Base-by-base conservation (phyloP, 2,797 vertebrate genomes). In the Psittacula derbiana region DNA sequence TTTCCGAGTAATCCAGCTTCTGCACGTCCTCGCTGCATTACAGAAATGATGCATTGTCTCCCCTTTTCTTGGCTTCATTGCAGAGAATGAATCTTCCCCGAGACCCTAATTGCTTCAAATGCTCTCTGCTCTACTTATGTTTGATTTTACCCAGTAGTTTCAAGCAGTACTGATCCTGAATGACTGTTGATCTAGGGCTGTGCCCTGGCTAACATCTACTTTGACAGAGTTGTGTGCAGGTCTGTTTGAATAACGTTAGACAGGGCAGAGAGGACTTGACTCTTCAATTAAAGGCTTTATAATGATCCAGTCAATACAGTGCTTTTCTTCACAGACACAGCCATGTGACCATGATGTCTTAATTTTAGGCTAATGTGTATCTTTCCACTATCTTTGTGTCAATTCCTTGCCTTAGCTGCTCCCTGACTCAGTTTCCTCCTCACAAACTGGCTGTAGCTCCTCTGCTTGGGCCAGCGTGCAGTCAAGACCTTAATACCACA, bases 81-180 rank as follows among this genome's bases (percentile, higher is more conserved):
- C 0, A 0, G 70, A 62, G 36, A 93, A 85, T 46, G 58, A 88
- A 70, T 50, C 36, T 88, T 85, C 40, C 50, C 28, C 0, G 0
- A 55, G 85, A 88, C 23, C 5, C 7, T 75, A 88, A 75, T 70
- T 86, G 91, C 87, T 95, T 75, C 86, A 79, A 8, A 93, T 74
- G 50, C 76, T 92, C 82, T 91, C 87, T 96, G 87, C 76, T 95
- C 80, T 92, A 73, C 84, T 91, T 95, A 66, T 80, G 61, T 92
- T 93, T 92, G 70, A 90, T 84, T 91, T 95, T 93, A 84, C 71
- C 41, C 82, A 86, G 80, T 30, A 64, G 60, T 95, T 96, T 90
- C 80, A 76, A 86, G 85, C 60, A 80, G 88, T 93, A 61, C 70
- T 80, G 60, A 84, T 92, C 41, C 71, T 70, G 52, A 96, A 81